These are phyloP conservation scores for Ahaetulla prasina DNA, from an alignment of 2,113 vertebrate species.

Conservation along the genomic window DNA sequence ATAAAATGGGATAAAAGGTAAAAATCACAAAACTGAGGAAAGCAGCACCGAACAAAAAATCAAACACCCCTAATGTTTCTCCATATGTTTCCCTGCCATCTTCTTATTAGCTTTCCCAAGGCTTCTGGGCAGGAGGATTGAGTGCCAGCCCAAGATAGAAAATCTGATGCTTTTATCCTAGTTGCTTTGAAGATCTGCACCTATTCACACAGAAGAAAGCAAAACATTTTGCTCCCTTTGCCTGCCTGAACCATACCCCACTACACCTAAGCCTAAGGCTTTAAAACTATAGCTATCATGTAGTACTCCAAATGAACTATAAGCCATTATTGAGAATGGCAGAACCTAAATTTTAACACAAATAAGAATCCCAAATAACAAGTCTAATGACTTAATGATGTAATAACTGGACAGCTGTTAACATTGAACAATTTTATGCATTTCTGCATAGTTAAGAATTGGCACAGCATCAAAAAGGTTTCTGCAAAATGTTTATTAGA, in stretches of 20 bases:
- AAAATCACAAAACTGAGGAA: not conserved
- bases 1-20: not conserved
- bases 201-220: not conserved
- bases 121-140: not conserved
- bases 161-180: not conserved
- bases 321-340: not conserved
- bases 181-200: not conserved
- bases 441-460: constrained; percentile 37
- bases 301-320: not conserved
- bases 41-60: not conserved
- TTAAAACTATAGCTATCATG: not conserved
- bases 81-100: not conserved
- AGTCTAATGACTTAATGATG: not conserved
- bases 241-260: not conserved
- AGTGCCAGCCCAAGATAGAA: not conserved
- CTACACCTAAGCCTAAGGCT: not conserved
- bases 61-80: not conserved
- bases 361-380: not conserved
- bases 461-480: constrained; percentile 55
- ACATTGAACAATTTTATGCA: not conserved
- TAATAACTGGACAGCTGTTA: not conserved
- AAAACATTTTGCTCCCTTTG: not conserved
- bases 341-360: not conserved
- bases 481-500: constrained; percentile 46
- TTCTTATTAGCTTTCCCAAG: not conserved